Base-by-base conservation (phyloP, 2,888 invertebrate genomes). In the Macroteleia sp. region DNA sequence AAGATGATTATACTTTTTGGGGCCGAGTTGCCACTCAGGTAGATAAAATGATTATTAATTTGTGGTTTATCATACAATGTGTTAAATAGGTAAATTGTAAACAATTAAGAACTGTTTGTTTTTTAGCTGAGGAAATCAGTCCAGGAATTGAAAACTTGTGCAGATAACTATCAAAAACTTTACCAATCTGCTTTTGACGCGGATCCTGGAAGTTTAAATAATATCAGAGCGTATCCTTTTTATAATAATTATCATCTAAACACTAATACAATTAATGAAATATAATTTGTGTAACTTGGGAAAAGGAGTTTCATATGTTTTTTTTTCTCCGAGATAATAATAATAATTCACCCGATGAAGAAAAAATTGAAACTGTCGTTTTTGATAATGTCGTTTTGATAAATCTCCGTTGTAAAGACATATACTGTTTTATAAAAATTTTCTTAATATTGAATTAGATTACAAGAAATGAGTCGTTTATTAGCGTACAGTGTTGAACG, bases 181-280 rank as follows among this genome's bases (percentile, higher is more conserved):
- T 96, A 96, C 90, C 96, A 96, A 89, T 95, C 96, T 0, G 95
- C 96, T 1, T 97, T 97, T 89, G 97, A 97, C 92, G 96, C 97
- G 0, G 97, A 97, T 92, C 95, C 95, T 4, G 93, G 94, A 2
- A 95, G 96, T 0, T 90, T 97, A 41, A 94, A 94, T 80, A 95
- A 96, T 86, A 93, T 96, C 25, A 84, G 87, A 81, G 90, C 89
- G 83, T 89, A 89, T 88, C 87, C 88, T 89, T 87, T 86, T 42
- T 10, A 9, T 6, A 2, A 34, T 3, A 2, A 2, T 34, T 34
- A 9, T 34, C 9, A n/a, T n/a, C n/a, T n/a, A n/a, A n/a, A n/a
- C n/a, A n/a, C n/a, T n/a, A n/a, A n/a, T n/a, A n/a, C n/a, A n/a
- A n/a, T n/a, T n/a, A n/a, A n/a, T n/a, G n/a, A n/a, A n/a, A n/a